Evolutionary conservation across 2,888 invertebrate species (phyloP).

Genomic region (Acronicta aceris): DNA sequence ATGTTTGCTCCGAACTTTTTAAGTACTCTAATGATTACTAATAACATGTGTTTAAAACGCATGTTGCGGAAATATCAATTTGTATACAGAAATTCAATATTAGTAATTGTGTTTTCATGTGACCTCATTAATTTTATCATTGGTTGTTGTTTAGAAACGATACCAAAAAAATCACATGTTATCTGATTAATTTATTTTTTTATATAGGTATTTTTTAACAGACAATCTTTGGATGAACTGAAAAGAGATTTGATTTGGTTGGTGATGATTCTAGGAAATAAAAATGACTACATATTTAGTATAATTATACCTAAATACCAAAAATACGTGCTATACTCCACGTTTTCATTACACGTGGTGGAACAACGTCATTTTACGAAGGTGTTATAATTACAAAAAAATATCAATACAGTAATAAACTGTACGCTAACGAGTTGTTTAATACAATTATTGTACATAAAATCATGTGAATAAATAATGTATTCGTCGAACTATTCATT

Average conservation of each 20-base stretch:
- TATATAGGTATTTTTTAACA: too few relatives aligned
- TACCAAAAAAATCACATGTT: not conserved
- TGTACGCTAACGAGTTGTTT: slow-evolving; percentile 21
- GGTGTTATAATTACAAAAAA: slow-evolving; percentile 32
- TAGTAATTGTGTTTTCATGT: slow-evolving; percentile 13
- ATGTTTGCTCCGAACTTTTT: not conserved
- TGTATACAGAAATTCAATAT: slow-evolving; percentile 19
- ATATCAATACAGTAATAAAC: slow-evolving; percentile 31
- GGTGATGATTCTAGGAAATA: not conserved
- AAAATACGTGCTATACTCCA: slow-evolving; percentile 25
- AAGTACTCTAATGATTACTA: not conserved
- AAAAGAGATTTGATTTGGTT: too few relatives aligned
- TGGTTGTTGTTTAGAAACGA: slow-evolving; percentile 7
- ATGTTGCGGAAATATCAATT: slow-evolving; percentile 39
- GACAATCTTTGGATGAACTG: too few relatives aligned
- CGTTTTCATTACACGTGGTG: slow-evolving; percentile 12
- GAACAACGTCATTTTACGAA: slow-evolving; percentile 9
- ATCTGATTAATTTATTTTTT: not conserved
- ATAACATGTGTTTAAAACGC: slow-evolving; percentile 21
- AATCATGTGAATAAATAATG: slow-evolving; percentile 42
- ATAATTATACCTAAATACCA: not conserved
- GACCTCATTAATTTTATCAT: not conserved
- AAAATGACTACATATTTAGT: slow-evolving; percentile 7
- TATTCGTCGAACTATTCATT: slow-evolving; percentile 13
- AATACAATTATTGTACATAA: slow-evolving; percentile 24